Conservation (phyloP, 1,140 invertebrate species). For the Cotesia chilonis region DNA sequence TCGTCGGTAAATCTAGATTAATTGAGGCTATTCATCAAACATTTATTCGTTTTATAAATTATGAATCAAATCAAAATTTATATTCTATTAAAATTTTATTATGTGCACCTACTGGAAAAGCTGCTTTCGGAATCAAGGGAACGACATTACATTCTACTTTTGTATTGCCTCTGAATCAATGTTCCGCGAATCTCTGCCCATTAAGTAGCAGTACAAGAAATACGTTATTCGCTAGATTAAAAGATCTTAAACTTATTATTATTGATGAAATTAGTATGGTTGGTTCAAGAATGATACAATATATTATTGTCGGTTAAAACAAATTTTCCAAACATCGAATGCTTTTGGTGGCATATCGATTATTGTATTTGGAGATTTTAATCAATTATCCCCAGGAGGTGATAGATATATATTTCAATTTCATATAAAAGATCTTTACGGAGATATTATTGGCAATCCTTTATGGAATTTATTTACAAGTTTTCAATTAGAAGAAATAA, state of each 20-base stretch:
- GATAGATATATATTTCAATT: no score
- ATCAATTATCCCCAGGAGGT: constrained; percentile 40
- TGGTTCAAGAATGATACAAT: constrained; percentile 38
- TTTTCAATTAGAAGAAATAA: no score
- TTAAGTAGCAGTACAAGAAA: constrained; percentile 21
- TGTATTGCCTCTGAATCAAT: constrained; percentile 43
- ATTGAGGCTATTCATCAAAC: constrained; percentile 40
- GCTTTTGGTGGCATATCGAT: constrained; percentile 44
- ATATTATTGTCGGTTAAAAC: constrained; percentile 46
- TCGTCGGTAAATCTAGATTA: constrained; percentile 1
- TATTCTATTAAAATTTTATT: background rate
- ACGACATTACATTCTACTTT: constrained; percentile 51
- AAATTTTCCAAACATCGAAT: constrained; percentile 45
- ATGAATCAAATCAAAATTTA: constrained; percentile 6
- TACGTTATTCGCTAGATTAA: constrained; percentile 37
- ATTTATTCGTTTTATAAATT: constrained; percentile 25
- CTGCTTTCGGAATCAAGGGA: constrained; percentile 44
- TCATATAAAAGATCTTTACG: no score
- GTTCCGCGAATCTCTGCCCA: constrained; percentile 15
- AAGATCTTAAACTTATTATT: constrained; percentile 47
- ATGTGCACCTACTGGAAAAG: no score
- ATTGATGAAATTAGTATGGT: constrained; percentile 58
- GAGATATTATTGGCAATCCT: no score
- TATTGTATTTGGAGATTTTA: constrained; percentile 45
- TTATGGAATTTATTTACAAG: no score